Evolutionary conservation across 2,888 invertebrate genomes (phyloP).

Genomic region (Drosophila silvestris): DNA sequence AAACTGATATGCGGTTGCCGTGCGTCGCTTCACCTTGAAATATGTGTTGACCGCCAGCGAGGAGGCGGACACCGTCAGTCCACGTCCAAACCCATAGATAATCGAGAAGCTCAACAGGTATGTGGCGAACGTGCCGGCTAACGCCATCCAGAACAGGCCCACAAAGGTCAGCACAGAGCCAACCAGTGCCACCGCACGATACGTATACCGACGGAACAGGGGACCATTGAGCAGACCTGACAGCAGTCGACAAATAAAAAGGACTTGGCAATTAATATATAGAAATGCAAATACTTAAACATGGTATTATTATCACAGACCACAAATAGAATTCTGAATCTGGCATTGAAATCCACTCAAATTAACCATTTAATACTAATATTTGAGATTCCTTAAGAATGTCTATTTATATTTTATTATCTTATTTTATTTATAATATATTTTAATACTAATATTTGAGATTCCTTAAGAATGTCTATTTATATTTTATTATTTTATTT

Average conservation of each 20-base stretch:
- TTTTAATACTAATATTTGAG: no score
- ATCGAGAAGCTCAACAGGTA: constrained; percentile 86
- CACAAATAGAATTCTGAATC: not conserved
- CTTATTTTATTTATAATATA: no score
- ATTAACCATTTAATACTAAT: not conserved
- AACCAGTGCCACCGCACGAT: constrained; percentile 88
- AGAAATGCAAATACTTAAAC: not conserved
- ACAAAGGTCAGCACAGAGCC: constrained; percentile 88
- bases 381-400: not conserved
- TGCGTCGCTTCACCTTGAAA: constrained; percentile 89
- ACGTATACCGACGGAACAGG: constrained; percentile 89
- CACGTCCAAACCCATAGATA: constrained; percentile 86
- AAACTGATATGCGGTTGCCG: constrained; percentile 90
- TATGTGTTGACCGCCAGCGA: constrained; percentile 91
- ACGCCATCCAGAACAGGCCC: constrained; percentile 88
- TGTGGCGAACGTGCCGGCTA: constrained; percentile 88
- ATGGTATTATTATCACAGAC: not conserved
- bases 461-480: no score
- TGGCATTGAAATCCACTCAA: not conserved
- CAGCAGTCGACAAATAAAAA: not conserved
- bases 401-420: not conserved
- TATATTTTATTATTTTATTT: no score
- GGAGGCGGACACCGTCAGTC: constrained; percentile 89
- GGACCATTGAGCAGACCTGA: constrained; percentile 89
- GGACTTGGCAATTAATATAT: not conserved